Evolutionary conservation across 2,113 vertebrate genomes (phyloP).

Genomic region (Noctilio leporinus): DNA sequence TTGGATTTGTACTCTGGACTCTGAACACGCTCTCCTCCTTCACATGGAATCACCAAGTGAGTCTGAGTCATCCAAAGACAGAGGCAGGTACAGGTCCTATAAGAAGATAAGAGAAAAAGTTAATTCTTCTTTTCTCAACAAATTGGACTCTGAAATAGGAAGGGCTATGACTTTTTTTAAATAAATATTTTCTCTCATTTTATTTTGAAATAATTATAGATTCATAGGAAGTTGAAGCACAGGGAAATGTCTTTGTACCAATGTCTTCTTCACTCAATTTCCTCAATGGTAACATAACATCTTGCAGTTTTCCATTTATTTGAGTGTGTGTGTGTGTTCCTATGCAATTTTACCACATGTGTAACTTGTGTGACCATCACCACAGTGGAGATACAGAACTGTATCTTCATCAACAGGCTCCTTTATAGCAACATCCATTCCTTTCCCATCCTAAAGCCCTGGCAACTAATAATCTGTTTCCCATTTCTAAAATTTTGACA

Average conservation of each 20-base stretch:
- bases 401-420: neutral
- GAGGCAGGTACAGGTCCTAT: constrained; percentile 96
- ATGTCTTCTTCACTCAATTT: neutral
- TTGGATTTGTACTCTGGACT: constrained; percentile 60
- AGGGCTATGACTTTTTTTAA: neutral
- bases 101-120: constrained; percentile 74
- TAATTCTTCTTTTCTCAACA: constrained; percentile 67
- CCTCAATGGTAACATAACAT: neutral
- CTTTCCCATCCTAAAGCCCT: neutral
- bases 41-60: constrained; percentile 97
- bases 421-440: neutral
- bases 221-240: neutral
- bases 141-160: neutral
- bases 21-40: constrained; percentile 49
- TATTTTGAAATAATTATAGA: neutral
- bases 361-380: neutral
- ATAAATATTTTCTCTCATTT: constrained; percentile 5
- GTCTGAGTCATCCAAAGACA: constrained; percentile 97
- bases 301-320: neutral
- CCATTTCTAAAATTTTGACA: neutral
- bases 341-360: neutral
- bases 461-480: neutral
- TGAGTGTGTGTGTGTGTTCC: neutral
- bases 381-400: neutral
- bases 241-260: neutral